Evolutionary conservation across 2,888 invertebrate species (phyloP), one percentile per base, ranked within the genome.

Genomic region (Nipponacmea schrenckii): DNA sequence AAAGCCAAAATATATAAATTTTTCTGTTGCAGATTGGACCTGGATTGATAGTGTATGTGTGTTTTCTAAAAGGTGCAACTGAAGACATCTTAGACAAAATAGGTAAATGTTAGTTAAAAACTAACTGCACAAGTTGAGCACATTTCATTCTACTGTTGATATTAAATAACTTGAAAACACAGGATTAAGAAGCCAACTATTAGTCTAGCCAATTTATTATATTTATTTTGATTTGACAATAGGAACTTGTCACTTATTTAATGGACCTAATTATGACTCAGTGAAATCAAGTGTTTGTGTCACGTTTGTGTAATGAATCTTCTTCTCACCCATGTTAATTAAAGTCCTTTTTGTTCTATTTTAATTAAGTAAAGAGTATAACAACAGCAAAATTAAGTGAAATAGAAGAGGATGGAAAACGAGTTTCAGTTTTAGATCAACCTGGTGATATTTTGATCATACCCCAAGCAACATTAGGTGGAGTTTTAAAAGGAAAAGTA

Each of bases 401-500:
- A 67, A 39, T 39, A 39, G 67, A 72, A 26, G 84, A 84, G 5
- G 77, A 79, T 63, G 85, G 85, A 0, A 84, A 84, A 48, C 73
- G 80, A 14, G 84, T 85, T 0, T 86, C 88, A 0, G 76, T 89
- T 17, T 70, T 84, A 48, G 87, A 89, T 27, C 78, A 89, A 4
- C 87, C 89, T 4, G 89, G 89, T n/a, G 89, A 89, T 74, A 76
- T 90, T 15, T 83, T 90, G 0, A 85, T 90, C 31, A 84, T 90
- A 70, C 90, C 90, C 3, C 90, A 90, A 75, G 89, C 90, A 0
- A 89, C 89, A 2, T 81, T 90, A 2, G 90, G 90, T 14, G 90
- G 90, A 4, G 85, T 83, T 66, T 70, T 88, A 10, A 90, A 90
- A 81, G 89, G 90, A 8, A 89, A 87, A 71, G 71, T 78, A 7